Evolutionary conservation across 2,888 invertebrate genomes (phyloP), one percentile per base, ranked within the genome.

Genomic region (Lithophane semibrunnea): DNA sequence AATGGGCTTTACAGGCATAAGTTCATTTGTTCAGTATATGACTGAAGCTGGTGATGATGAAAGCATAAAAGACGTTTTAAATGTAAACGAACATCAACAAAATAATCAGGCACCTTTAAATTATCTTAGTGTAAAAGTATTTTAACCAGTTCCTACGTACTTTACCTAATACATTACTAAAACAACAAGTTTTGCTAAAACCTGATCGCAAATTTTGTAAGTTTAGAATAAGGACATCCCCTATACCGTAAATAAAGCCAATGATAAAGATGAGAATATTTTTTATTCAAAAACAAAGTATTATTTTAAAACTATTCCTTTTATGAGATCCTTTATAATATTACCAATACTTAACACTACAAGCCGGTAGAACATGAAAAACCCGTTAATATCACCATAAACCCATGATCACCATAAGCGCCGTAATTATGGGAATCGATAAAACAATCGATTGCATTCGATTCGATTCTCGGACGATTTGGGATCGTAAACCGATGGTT

Each of bases 401-500:
- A 87, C 63, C 74, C 54, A 79, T 82, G 73, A 88, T 83, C 79
- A 83, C 69, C 58, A 82, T 80, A 87, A 82, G 85, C 87, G 85
- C 87, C 87, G 87, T 86, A 88, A 88, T 88, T 86, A 88, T 77
- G 80, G 81, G 87, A 75, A 87, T 86, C 84, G 82, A 73, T 88
- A 86, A 84, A 88, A 89, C 84, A 85, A 89, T 90, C 89, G 87
- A 87, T 87, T 79, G 85, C 85, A 86, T 84, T 84, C 84, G 86
- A 83, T 83, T 82, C 80, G 82, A 80, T 79, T 66, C 78, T 82
- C 78, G 75, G 80, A 77, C 83, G 83, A 84, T 84, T 84, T 84
- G 73, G 80, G 87, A 80, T 91, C 89, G 83, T 92, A 91, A 92
- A 92, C 73, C 83, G 85, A 87, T 87, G 80, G 85, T 88, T 89